Base-by-base conservation (phyloP, 2,797 vertebrate species). In the Tangara arthus region DNA sequence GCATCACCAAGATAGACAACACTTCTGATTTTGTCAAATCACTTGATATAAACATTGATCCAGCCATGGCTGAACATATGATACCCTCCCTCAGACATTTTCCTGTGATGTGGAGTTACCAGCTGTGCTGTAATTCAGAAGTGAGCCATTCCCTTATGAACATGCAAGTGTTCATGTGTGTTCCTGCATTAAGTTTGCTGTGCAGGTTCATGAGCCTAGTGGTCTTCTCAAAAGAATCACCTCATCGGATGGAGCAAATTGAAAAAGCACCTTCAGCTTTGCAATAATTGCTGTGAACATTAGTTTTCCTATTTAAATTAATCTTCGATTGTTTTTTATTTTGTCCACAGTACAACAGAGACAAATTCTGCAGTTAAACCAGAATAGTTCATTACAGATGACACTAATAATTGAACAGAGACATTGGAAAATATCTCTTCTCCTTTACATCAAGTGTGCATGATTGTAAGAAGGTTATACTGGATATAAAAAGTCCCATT, bases 191-290 rank as follows among this genome's bases (percentile, higher is more conserved):
- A 37, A 37, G 57, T 49, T 89, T 64, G 93, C 61, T 75, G 81
- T 97, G 84, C 50, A 71, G 71, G 81, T 97, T 97, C 96, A 91
- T 95, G 86, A 96, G 65, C 87, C 87, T 94, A 94, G 91, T 93
- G 93, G 78, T 96, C 94, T 97, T 93, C 95, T 97, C 90, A 87
- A 95, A 96, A 95, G 95, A 94, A 97, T 95, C 96, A 95, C 92
- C 95, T 96, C 82, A 96, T 96, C 95, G 94, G 53, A 66, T 91
- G 82, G 92, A 94, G 78, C 85, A 97, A 96, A 97, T 94, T 96
- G 89, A 92, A 98, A 95, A 97, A 95, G 50, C 53, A 87, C 37
- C 80, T 90, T 97, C 93, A 93, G 73, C 92, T 95, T 96, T 92
- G 92, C 84, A 84, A 53, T 84, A 57, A 91, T 95, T 97, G 77